Conservation (phyloP, 2,797 vertebrate species). For the Antrozous pallidus region DNA sequence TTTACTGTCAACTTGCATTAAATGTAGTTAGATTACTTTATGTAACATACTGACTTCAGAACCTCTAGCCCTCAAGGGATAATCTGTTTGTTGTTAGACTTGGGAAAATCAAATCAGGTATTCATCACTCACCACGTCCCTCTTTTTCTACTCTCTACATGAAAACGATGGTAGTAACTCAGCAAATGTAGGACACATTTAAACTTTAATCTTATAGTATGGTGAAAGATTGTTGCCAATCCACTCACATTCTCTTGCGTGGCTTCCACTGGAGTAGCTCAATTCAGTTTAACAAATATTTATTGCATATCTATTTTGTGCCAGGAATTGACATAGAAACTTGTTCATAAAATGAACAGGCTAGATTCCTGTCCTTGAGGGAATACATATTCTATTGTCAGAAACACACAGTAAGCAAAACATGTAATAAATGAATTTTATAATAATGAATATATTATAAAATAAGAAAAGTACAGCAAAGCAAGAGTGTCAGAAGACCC, state of each 20-base stretch:
- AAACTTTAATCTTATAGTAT: neutral
- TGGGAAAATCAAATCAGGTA: neutral
- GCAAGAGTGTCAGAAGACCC: neutral
- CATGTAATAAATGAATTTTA: neutral
- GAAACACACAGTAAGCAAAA: neutral
- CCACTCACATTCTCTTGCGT: neutral
- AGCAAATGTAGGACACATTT: neutral
- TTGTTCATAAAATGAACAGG: neutral
- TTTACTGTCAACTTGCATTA: neutral
- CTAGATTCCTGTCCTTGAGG: neutral
- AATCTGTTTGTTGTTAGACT: neutral
- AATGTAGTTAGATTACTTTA: neutral
- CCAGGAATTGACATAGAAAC: neutral
- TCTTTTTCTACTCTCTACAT: neutral
- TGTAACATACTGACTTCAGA: neutral
- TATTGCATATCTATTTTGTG: neutral
- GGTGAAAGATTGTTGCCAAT: neutral
- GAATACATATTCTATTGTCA: neutral
- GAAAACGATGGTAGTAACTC: conserved; percentile 20
- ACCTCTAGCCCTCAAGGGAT: neutral
- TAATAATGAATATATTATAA: neutral
- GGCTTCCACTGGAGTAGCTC: neutral
- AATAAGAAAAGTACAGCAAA: neutral
- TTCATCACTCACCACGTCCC: neutral
- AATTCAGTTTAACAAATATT: neutral